Percentiles rank a stretch among this genome's conserved stretches.
phyloP scores from a whole-genome alignment of 2,113 vertebrate species.

The Caranx melampygus region DNA sequence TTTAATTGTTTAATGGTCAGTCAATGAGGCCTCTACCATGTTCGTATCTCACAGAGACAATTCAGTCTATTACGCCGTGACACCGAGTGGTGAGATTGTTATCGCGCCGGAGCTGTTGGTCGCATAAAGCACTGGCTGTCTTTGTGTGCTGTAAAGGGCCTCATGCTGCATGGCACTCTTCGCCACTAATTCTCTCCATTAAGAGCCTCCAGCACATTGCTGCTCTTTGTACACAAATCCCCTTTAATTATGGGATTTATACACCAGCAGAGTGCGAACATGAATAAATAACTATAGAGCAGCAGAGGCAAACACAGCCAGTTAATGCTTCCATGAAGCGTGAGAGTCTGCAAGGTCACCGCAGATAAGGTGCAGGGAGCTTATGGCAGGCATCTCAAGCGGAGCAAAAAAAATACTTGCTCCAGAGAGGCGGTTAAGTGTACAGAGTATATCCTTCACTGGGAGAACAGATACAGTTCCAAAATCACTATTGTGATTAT shows the following conservation, averaged over 20 bases:
- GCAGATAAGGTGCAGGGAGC: constrained; percentile 47
- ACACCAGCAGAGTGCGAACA: constrained; percentile 62
- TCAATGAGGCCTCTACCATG: constrained; percentile 58
- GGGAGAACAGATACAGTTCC: constrained; percentile 13
- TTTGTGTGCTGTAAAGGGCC: constrained; percentile 27
- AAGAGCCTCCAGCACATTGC: constrained; percentile 65
- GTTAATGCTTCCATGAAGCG: constrained; percentile 57
- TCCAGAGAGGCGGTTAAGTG: constrained; percentile 31
- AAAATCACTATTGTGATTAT: constrained; percentile 1
- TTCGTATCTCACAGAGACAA: constrained; percentile 34
- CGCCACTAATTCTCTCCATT: constrained; percentile 68
- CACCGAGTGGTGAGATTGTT: constrained; percentile 46
- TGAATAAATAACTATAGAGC: constrained; percentile 75
- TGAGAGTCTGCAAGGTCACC: constrained; percentile 74
- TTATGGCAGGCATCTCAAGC: constrained; percentile 60
- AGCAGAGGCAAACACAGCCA: constrained; percentile 57
- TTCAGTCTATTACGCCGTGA: constrained; percentile 48
- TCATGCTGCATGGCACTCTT: constrained; percentile 45
- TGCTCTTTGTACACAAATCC: constrained; percentile 80
- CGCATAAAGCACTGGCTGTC: constrained; percentile 32
- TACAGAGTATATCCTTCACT: constrained; percentile 9
- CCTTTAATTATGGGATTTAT: constrained; percentile 81
- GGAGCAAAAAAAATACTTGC: constrained; percentile 52
- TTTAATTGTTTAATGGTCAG: constrained; percentile 74
- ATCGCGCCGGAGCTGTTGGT: constrained; percentile 40